Base-by-base conservation (phyloP, 2,888 invertebrate genomes). In the Lypha dubia region DNA sequence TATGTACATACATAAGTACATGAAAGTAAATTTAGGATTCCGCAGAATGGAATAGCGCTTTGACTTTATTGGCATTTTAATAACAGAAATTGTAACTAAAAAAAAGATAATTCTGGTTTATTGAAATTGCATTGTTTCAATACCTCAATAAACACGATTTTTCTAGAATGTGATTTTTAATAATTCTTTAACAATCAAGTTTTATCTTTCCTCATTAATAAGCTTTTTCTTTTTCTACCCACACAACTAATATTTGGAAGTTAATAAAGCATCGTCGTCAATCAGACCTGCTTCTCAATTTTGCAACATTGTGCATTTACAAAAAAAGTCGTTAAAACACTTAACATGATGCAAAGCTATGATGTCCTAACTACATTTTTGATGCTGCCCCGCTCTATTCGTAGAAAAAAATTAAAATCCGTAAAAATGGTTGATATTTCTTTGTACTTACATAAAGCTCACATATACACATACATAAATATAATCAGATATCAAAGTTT, bases 281-380 rank as follows among this genome's bases (percentile, higher is more conserved):
- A n/a, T n/a, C n/a, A 5, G 17, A n/a, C 1, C 24, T 28, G 58
- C 67, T 58, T 76, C 49, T 9, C 17, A 67, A 67, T n/a, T 41
- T 49, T 53, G 46, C 65, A 76, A 32, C 38, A 60, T 28, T 56
- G 22, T 22, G 28, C 56, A n/a, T 17, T 11, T 38, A 11, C 9
- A 20, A 11, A 77, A 70, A 70, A 71, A 46, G 79, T 71, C 11
- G 79, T 56, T 56, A 65, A 65, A 79, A 79, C 77, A 77, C 77
- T 77, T 77, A 68, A 20, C 1, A 51, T 79, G 17, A 38, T 71
- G 71, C 63, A 35, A 63, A 28, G 77, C 28, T 38, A 53, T 53
- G 53, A 60, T 46, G 32, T 32, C 17, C 22, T 77, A 77, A 77
- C 32, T 46, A 11, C n/a, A n/a, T n/a, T 51, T 63, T 46, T 53